Evolutionary conservation across 2,113 vertebrate genomes (phyloP), one percentile per base, ranked within the genome.

Genomic region (Colossoma macropomum): DNA sequence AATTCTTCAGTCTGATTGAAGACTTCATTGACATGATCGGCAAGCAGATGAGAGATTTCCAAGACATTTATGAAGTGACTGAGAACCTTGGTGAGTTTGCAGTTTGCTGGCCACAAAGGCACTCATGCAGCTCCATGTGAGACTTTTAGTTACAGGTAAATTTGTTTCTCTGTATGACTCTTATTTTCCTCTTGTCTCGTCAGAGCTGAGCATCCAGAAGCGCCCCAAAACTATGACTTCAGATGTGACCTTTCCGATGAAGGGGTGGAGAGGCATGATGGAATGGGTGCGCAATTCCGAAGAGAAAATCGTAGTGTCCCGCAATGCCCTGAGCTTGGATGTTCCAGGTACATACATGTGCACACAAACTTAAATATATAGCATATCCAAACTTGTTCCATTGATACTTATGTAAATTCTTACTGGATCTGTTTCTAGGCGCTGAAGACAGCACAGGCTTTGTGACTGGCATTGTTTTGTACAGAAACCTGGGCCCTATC

Each of bases 161-260:
- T 21, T 62, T 16, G 16, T 75, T 12, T 63, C 9, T 82, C 8
- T 82, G 4, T 70, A 1, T 81, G 66, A 34, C 41, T 27, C 15
- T 76, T 25, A 75, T 13, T 80, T 45, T 59, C 25, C 76, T 32
- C 38, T 32, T 21, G 19, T 41, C 21, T 60, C 54, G 19, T 68
- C 89, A 99, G 98, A 99, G 78, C 93, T 99, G 0, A 97, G 96
- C 89, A 96, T 99, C 90, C 97, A 98, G 87, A 99, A 98, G 90
- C 95, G 98, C 21, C 97, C 97, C 0, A 95, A 95, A 4, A 92
- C 95, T 0, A 93, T 94, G 28, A 94, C 93, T 68, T 92, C 96
- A 0, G 98, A 98, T 88, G 96, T 99, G 92, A 98, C 94, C 84
- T 98, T 99, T 89, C 98, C 98, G 16, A 94, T 97, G 92, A 98